phyloP scores from a whole-genome alignment of 92 coral and sea anemone genomes.

The Porites divaricata region DNA sequence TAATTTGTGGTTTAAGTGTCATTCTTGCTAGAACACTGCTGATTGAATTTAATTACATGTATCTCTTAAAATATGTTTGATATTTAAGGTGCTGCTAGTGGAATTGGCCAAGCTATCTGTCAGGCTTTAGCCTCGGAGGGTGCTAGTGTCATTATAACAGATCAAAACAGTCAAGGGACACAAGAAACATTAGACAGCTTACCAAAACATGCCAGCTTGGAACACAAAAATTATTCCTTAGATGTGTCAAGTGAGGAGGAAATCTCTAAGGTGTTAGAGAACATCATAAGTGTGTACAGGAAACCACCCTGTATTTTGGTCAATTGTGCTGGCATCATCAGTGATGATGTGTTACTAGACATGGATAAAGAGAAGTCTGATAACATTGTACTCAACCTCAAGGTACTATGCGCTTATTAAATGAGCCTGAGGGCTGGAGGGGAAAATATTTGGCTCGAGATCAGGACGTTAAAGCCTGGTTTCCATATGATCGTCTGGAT shows the following conservation, averaged over 20 bases:
- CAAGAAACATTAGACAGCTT: conserved; percentile 69
- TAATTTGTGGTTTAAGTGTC: too few relatives aligned
- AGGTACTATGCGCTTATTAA: conserved; percentile 52
- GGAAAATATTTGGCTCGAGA: neutral
- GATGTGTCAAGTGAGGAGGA: conserved; percentile 82
- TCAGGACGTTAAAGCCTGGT: too few relatives aligned
- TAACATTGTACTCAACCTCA: conserved; percentile 83
- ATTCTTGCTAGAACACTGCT: too few relatives aligned
- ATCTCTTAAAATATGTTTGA: neutral
- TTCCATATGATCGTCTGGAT: too few relatives aligned
- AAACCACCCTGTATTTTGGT: conserved; percentile 93
- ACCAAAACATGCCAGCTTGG: conserved; percentile 38
- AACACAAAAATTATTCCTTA: conserved; percentile 60
- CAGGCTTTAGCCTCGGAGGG: conserved; percentile 87
- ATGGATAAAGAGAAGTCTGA: conserved; percentile 94
- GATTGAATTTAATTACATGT: too few relatives aligned
- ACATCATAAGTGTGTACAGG: conserved; percentile 62
- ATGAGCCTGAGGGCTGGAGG: neutral
- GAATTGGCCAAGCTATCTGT: conserved; percentile 92
- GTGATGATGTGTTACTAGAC: conserved; percentile 81
- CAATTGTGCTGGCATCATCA: conserved; percentile 90
- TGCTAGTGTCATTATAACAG: conserved; percentile 82
- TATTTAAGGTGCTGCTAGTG: conserved; percentile 92
- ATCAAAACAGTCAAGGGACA: conserved; percentile 65
- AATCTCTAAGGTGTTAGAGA: conserved; percentile 58